Conservation (phyloP, 2,113 vertebrate genomes). For the Phasianus colchicus region DNA sequence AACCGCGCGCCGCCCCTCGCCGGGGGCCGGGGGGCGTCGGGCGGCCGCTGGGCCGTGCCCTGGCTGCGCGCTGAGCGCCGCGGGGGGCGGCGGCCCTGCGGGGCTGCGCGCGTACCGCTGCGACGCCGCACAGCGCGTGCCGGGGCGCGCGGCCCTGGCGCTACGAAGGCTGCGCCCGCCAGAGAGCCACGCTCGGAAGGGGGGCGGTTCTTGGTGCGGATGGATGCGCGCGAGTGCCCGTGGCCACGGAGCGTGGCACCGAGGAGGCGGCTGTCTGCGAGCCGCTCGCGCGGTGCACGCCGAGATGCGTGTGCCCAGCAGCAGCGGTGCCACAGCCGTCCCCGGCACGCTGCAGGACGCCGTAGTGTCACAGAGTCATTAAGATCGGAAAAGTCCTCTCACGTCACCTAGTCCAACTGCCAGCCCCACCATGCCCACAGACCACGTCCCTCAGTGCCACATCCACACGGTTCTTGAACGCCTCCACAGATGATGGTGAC, state of each 20-base stretch:
- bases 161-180: neutral
- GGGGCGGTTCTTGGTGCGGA: no score
- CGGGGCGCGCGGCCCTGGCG: no score
- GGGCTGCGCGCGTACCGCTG: neutral
- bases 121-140: no score
- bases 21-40: neutral
- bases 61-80: no score
- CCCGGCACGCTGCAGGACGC: accelerated
- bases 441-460: no score
- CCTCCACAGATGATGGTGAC: no score
- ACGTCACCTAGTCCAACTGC: no score
- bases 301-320: neutral
- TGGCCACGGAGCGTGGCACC: neutral
- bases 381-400: no score
- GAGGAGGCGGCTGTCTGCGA: accelerated
- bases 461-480: no score
- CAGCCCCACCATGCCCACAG: no score
- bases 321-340: accelerated
- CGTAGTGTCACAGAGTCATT: no score
- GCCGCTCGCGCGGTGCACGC: neutral
- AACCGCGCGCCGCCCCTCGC: neutral
- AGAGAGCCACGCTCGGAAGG: neutral
- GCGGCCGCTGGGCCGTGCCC: neutral
- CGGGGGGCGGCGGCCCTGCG: no score
- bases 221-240: neutral